These are phyloP conservation scores for Drosophila elegans DNA, from an alignment of 1,140 invertebrate species.

Conservation along the genomic window DNA sequence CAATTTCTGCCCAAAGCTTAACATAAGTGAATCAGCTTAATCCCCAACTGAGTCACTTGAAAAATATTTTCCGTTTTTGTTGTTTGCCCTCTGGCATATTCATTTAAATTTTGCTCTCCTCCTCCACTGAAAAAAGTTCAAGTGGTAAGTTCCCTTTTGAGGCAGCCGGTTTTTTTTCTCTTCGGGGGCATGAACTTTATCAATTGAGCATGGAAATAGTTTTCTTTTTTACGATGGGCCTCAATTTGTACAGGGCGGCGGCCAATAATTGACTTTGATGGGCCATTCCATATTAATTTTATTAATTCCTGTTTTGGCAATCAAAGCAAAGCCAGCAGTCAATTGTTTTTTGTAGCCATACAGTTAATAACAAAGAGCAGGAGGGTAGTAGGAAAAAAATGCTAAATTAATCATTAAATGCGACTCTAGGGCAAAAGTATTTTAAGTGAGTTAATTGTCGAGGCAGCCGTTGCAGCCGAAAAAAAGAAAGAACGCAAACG, in stretches of 20 bases:
- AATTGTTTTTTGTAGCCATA: conserved; percentile 44
- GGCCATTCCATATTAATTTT: conserved; percentile 65
- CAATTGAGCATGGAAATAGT: conserved; percentile 77
- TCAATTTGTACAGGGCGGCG: conserved; percentile 27
- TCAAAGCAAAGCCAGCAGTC: conserved; percentile 46
- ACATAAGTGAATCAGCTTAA: conserved; percentile 28
- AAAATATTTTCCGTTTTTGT: conserved; percentile 22
- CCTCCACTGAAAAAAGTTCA: conserved; percentile 48
- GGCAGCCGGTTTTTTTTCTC: conserved; percentile 22
- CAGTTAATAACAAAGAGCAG: conserved; percentile 2
- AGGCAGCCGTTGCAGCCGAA: conserved; percentile 23
- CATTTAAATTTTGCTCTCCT: conserved; percentile 39
- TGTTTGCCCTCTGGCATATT: conserved; percentile 37
- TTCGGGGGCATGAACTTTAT: conserved; percentile 60
- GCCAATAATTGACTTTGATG: conserved; percentile 65
- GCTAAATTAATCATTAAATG: conserved; percentile 66
- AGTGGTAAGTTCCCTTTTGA: conserved; percentile 63
- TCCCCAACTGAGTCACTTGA: conserved; percentile 45
- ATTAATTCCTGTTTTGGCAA: conserved; percentile 68
- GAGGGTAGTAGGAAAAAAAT: conserved; percentile 7
- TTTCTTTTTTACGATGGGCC: conserved; percentile 43
- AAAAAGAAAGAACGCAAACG: conserved; percentile 48
- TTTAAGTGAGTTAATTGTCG: conserved; percentile 77
- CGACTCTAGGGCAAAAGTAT: conserved; percentile 63
- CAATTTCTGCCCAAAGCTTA: background rate